These are phyloP conservation scores for Loriculus beryllinus DNA, from an alignment of 2,797 vertebrate genomes.

Conservation along the genomic window DNA sequence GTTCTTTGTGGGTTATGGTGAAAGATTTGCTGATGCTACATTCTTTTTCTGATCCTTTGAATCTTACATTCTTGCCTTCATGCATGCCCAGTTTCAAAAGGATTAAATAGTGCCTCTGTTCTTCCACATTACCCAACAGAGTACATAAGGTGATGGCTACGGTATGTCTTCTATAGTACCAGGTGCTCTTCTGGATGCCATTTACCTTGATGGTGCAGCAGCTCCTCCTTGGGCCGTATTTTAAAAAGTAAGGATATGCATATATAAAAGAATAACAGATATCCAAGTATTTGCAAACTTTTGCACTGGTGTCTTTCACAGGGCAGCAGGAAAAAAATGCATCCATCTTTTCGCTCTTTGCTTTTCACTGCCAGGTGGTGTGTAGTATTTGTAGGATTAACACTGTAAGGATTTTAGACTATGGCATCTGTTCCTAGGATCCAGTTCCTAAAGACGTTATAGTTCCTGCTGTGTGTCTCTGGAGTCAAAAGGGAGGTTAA, in stretches of 20 bases:
- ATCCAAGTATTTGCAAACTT: not conserved
- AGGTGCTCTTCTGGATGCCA: not conserved
- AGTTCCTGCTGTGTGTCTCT: not conserved
- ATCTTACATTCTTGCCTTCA: not conserved
- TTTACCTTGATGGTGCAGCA: not conserved
- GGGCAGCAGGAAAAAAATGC: not conserved
- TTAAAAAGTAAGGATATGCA: not conserved
- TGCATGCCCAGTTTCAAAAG: not conserved
- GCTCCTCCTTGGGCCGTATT: not conserved
- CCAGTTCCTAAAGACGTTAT: not conserved
- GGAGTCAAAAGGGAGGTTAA: not conserved
- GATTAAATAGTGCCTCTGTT: not conserved
- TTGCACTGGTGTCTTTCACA: not conserved
- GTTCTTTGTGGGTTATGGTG: not conserved
- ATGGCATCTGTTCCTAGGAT: not conserved
- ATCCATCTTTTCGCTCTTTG: not conserved
- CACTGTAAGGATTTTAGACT: not conserved
- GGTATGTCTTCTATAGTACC: not conserved
- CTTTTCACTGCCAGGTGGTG: not conserved
- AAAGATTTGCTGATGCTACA: not conserved
- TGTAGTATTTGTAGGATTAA: not conserved
- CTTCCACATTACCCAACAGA: not conserved
- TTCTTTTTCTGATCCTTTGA: not conserved
- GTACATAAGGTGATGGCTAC: not conserved
- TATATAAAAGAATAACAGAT: not conserved